phyloP scores from a whole-genome alignment of 37 sponge, comb jelly and placozoan genomes.

The Dysidea cf. avara region DNA sequence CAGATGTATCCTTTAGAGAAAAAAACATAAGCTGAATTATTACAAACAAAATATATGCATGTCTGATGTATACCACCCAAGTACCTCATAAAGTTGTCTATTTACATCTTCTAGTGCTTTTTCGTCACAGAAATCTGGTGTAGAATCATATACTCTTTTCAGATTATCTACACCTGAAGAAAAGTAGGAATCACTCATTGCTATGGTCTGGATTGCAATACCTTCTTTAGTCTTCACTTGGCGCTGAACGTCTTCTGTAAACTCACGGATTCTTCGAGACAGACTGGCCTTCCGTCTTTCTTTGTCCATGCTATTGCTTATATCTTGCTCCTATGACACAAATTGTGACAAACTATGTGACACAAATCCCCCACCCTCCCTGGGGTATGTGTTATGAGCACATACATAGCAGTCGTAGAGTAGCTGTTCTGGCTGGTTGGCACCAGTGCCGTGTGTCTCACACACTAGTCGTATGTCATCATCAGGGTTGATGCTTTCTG shows the following conservation, averaged over 20 bases:
- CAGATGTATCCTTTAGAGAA: background rate
- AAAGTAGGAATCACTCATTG: background rate
- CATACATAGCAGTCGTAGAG: constrained; percentile 69
- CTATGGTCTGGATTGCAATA: too few species aligned
- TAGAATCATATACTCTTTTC: constrained; percentile 67
- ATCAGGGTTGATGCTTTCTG: background rate
- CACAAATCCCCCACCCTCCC: background rate
- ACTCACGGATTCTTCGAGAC: constrained; percentile 61
- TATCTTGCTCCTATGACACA: constrained; percentile 56
- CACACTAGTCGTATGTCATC: constrained; percentile 48
- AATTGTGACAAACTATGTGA: background rate
- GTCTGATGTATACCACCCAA: too few species aligned
- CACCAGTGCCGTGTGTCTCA: constrained; percentile 52
- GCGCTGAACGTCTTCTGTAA: constrained; percentile 53
- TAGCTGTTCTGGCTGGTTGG: constrained; percentile 73
- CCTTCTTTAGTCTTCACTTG: constrained; percentile 38
- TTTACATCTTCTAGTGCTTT: constrained; percentile 67
- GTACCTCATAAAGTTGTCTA: constrained; percentile 75
- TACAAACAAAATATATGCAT: background rate
- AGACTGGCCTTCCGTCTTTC: constrained; percentile 43
- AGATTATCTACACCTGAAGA: constrained; percentile 58
- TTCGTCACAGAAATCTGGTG: constrained; percentile 79
- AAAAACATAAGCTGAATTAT: background rate
- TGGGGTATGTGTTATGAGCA: background rate
- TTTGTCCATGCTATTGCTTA: constrained; percentile 39